Base-by-base conservation (phyloP, 2,113 vertebrate genomes). In the Psittacula cyanocephala region DNA sequence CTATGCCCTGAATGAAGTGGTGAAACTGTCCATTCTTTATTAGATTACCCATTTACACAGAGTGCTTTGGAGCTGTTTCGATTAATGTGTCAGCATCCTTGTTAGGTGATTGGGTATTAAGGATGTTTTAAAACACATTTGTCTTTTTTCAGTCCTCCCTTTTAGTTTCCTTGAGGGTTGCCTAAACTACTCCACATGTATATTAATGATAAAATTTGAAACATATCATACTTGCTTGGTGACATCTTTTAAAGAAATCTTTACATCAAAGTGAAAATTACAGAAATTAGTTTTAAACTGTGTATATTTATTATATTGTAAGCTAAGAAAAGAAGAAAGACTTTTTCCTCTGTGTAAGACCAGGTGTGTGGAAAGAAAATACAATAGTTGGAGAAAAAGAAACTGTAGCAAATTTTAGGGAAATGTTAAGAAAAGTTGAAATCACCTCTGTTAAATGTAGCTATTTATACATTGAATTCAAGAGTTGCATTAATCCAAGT, bases 31-130 rank as follows among this genome's bases (percentile, higher is more conserved):
- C 7, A 6, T 18, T 68, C 87, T 72, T 68, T 13, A 12, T 53
- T 31, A 46, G 33, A 18, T n/a, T 6, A 4, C 27, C 13, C 1
- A 1, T 59, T 63, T 63, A 23, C 23, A 29, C 1, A 4, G 41
- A 47, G 18, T 8, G 22, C 3, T 67, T 88, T 29, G 64, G 46
- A 65, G 59, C 44, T 83, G n/a, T 28, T 69, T 47, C 19, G 19
- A 52, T 83, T 68, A 37, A 41, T 28, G 44, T 18, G 5, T 50
- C 22, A 37, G 31, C 15, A 4, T 65, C 52, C 35, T 75, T 43
- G n/a, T 46, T 64, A 77, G 17, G 19, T 28, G 39, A 68, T 41
- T 22, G 20, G 7, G 10, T 53, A 33, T 41, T 87, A 70, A 86
- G 52, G 10, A 23, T 37, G 5, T 18, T 82, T 82, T 44, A 53